Evolutionary conservation across 2,113 vertebrate genomes (phyloP), one percentile per base, ranked within the genome.

Genomic region (Nesogale talazaci): DNA sequence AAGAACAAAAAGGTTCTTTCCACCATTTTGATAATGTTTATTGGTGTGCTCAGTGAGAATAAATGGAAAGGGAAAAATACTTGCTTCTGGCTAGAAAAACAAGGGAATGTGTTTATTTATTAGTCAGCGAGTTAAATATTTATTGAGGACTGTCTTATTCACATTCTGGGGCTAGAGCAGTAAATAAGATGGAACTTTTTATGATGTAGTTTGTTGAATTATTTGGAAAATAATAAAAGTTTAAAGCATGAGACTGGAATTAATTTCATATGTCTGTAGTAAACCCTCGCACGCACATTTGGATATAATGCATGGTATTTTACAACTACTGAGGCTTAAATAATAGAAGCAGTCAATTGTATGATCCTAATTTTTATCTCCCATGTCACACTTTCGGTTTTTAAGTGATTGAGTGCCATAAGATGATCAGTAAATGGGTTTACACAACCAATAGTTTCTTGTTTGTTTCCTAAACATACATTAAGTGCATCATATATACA

Each of bases 191-290:
- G 79, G 75, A 87, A 89, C 59, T 81, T 96, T 94, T 95, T 92
- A 94, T 38, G 40, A 78, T 88, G 82, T 61, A 46, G 17, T 88
- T 95, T 86, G 67, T n/a, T 63, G 83, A 94, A 52, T 89, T 94
- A 94, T 86, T 94, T 93, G 89, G 70, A 91, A 94, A 94, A 94
- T 93, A 91, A 90, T 93, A 92, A 82, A 96, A 93, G 65, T 93
- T 91, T 95, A 94, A 94, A 83, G 52, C 27, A 40, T 80, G 75
- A 89, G 52, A 67, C 10, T 89, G n/a, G 90, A 94, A 88, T 94
- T 96, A 95, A 91, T 94, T 94, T 91, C 70, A 42, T 86, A 34
- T 38, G 59, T 88, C 85, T 90, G 12, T 77, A 70, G 74, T 94
- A 92, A 65, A 75, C 80, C 69, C n/a, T 67, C 89, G 36, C 9